Base-by-base conservation (phyloP, 1,140 invertebrate species). In the Lepidurus apus region DNA sequence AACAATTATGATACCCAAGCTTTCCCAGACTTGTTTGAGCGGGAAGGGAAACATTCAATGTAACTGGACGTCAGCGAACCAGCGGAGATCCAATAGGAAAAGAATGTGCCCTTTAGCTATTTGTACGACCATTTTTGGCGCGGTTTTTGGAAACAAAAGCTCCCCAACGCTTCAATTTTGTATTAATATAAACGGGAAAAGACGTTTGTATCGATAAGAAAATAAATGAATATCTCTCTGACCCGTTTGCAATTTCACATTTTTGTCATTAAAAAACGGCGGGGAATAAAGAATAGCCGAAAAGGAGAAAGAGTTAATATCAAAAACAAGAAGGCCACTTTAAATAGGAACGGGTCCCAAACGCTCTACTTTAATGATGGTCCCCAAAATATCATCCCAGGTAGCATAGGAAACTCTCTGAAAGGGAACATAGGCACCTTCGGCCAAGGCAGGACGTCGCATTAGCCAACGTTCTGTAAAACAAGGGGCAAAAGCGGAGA, bases 281-380 rank as follows among this genome's bases (percentile, higher is more conserved):
- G n/a, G 21, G 53, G 17, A 21, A 65, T n/a, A 17, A n/a, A 65
- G 13, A 65, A 65, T 7, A 17, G 17, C 53, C 2, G 34, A 17
- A 65, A 65, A 21, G n/a, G 21, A 21, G 7, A 65, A 65, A 13
- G 53, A 13, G 21, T 7, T n/a, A 21, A 65, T n/a, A 17, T 17
- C 17, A 47, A 21, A n/a, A 65, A 65, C 17, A 47, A 65, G 8
- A 65, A 11, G 17, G 8, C 17, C 21, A n/a, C 53, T 65, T 65
- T 65, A 65, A 9, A 65, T 65, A 65, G 53, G 53, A 65, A 65
- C 53, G 17, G 53, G 53, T 65, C 53, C 53, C 53, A 65, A 65
- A 65, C 53, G 53, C 21, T 65, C 53, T n/a, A 65, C 53, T 65
- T 65, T 65, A 65, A 65, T 21, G 53, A 65, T 65, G 21, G 9